Evolutionary conservation across 2,797 vertebrate genomes (phyloP).

Genomic region (Morus bassanus): DNA sequence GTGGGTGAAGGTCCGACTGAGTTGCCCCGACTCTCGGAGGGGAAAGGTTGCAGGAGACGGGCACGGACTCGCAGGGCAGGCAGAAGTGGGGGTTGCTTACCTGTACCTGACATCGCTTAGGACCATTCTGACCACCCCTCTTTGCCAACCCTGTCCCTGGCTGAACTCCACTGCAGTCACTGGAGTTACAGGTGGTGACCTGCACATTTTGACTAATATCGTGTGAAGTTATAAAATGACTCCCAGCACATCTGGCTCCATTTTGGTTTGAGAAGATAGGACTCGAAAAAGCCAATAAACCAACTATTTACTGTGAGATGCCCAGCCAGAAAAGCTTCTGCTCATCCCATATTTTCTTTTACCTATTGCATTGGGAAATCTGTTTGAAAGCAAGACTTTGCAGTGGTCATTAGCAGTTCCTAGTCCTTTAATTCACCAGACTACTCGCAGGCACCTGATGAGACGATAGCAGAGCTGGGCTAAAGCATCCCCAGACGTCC

Average conservation of each 20-base stretch:
- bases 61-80: background rate
- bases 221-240: background rate
- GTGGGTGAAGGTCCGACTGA: background rate
- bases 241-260: background rate
- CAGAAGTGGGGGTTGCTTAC: background rate
- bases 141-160: background rate
- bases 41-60: background rate
- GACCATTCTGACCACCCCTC: background rate
- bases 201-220: background rate
- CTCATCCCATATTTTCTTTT: background rate
- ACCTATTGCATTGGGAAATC: background rate
- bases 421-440: background rate
- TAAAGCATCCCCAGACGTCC: background rate
- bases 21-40: background rate
- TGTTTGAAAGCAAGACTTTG: background rate
- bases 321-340: background rate
- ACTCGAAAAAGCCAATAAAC: background rate
- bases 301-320: background rate
- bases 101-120: fast-evolving
- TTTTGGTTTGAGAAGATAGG: background rate
- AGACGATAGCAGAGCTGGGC: background rate
- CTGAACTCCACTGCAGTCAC: background rate
- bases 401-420: background rate
- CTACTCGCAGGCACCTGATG: background rate
- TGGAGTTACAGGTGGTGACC: background rate